Base-by-base conservation (phyloP, 2,888 invertebrate genomes). In the Eupithecia insigniata region DNA sequence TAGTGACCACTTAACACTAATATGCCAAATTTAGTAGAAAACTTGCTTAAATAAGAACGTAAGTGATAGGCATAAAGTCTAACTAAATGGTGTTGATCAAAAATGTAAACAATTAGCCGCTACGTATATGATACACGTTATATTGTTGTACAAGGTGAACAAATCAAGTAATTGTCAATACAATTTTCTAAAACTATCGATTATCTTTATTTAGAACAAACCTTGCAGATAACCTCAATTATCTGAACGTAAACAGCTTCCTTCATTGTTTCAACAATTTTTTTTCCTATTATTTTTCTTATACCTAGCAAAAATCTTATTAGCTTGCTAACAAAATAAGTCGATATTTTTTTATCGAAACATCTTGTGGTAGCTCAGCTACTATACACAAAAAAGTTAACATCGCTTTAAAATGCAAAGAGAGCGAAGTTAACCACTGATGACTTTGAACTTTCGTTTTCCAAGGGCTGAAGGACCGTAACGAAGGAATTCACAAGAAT, bases 371-470 rank as follows among this genome's bases (percentile, higher is more conserved):
- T 39, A 18, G 39, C 39, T 39, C n/a, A n/a, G 8, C 46, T 46
- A 7, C 46, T n/a, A 46, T 46, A n/a, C n/a, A n/a, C 2, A 7
- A 46, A 43, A 18, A 43, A 46, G n/a, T n/a, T 43, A 16, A 16
- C 43, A 43, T 46, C 46, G n/a, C 2, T 46, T n/a, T 51, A 22
- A 51, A 10, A 51, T 10, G 22, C 46, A 22, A 51, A 66, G 28
- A 18, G 32, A 43, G 46, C 43, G 36, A 28, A 60, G 67, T 30
- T 30, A 67, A 39, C n/a, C 51, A 30, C 34, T 28, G 58, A 60
- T 68, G 55, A 18, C 39, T 67, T 32, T 64, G 55, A 67, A 70
- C 73, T 73, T 73, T 73, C 73, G 46, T 67, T 67, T 55, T 62
- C 36, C 30, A 66, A 60, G 67, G 43, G 43, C 60, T 14, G 16